These are phyloP conservation scores for Opisthograptis luteolata DNA, from an alignment of 2,888 invertebrate species.

Conservation along the genomic window DNA sequence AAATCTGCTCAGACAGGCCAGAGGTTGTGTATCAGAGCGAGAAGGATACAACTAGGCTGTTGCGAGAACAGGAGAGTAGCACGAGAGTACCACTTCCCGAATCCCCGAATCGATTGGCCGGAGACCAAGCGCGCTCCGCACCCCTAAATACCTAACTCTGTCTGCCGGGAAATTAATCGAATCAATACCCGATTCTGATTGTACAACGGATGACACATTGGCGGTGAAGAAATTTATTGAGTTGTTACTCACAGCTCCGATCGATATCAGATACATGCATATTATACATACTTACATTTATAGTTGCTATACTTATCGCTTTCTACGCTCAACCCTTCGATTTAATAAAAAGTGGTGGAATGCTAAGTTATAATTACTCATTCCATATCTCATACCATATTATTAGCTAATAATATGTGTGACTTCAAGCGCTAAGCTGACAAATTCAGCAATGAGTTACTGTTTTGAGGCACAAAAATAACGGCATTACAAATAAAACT, in stretches of 20 bases:
- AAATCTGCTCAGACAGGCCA: constrained; percentile 66
- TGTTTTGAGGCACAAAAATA: too few relatives aligned
- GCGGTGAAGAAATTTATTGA: constrained; percentile 10
- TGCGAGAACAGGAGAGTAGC: constrained; percentile 58
- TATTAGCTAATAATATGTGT: too few relatives aligned
- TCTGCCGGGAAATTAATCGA: constrained; percentile 42
- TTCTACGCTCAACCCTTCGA: not conserved
- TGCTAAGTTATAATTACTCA: too few relatives aligned
- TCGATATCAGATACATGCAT: not conserved
- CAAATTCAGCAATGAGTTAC: too few relatives aligned
- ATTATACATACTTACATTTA: too few relatives aligned
- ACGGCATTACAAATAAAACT: too few relatives aligned
- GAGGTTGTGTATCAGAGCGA: constrained; percentile 51
- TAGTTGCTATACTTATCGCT: too few relatives aligned
- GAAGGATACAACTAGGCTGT: constrained; percentile 43
- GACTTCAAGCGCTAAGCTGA: too few relatives aligned
- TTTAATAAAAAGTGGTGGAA: not conserved
- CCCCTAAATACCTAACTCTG: constrained; percentile 67
- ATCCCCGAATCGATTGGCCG: constrained; percentile 75
- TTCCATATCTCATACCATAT: too few relatives aligned
- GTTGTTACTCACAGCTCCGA: constrained; percentile 1
- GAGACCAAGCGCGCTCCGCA: constrained; percentile 55
- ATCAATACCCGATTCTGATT: constrained; percentile 40
- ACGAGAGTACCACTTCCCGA: constrained; percentile 64
- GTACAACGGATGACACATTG: constrained; percentile 25